A percentile compares a stretch with the other conserved stretches of the same genome.
These are phyloP conservation scores for Clunio marinus DNA, from an alignment of 2,888 invertebrate species.

Conservation along the genomic window DNA sequence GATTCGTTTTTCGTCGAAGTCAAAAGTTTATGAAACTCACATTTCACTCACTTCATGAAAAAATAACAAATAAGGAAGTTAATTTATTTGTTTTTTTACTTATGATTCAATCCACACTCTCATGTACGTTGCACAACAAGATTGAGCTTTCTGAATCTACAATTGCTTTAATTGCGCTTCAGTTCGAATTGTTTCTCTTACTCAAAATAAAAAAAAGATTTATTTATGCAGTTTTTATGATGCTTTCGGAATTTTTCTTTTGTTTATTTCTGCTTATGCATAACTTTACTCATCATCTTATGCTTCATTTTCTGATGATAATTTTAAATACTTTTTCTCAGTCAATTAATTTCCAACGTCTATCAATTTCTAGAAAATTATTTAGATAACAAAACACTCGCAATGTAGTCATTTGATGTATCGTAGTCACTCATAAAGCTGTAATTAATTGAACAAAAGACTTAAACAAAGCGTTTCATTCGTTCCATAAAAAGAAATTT, in stretches of 20 bases:
- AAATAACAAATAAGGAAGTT: too few species aligned
- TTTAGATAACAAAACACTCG: neutral
- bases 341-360: slow-evolving; percentile 16
- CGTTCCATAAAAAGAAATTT: slow-evolving; percentile 6
- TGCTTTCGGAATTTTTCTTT: too few species aligned
- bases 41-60: too few species aligned
- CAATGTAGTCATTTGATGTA: neutral
- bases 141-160: neutral
- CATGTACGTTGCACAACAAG: neutral
- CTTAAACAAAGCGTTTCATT: neutral
- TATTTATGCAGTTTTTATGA: too few species aligned
- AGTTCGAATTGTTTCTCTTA: too few species aligned
- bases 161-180: too few species aligned
- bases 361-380: neutral
- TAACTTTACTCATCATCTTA: too few species aligned
- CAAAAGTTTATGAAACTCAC: neutral
- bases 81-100: too few species aligned
- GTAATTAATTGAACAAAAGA: neutral
- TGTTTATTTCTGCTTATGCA: too few species aligned
- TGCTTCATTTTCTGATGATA: too few species aligned
- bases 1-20: neutral
- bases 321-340: too few species aligned
- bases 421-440: neutral
- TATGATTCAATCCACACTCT: neutral
- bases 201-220: too few species aligned